These are phyloP conservation scores for Drosophila asahinai DNA, from an alignment of 1,140 invertebrate genomes.

Conservation along the genomic window DNA sequence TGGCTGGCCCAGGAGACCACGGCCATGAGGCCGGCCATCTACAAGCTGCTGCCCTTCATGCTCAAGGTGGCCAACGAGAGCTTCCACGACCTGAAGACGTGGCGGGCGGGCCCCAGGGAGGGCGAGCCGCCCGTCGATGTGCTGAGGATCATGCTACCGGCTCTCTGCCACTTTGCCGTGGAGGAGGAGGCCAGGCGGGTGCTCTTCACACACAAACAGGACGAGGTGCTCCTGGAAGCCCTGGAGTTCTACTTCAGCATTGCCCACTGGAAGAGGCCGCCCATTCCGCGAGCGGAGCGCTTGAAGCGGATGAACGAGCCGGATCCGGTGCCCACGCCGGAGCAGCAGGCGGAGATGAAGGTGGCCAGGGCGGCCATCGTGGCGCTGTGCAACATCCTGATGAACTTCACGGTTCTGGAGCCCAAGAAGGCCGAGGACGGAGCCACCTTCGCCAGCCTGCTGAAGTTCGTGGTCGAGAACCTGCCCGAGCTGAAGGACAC, in stretches of 20 bases:
- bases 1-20: slow-evolving; percentile 97
- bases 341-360: slow-evolving; percentile 92
- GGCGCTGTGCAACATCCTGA: slow-evolving; percentile 95
- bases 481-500: slow-evolving; percentile 93
- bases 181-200: slow-evolving; percentile 94
- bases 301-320: slow-evolving; percentile 90
- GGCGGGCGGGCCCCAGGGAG: slow-evolving; percentile 86
- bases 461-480: slow-evolving; percentile 95
- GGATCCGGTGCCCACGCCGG: slow-evolving; percentile 90
- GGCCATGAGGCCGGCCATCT: slow-evolving; percentile 94
- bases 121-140: slow-evolving; percentile 89
- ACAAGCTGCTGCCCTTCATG: slow-evolving; percentile 91
- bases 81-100: slow-evolving; percentile 89
- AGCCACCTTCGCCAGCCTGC: slow-evolving; percentile 90
- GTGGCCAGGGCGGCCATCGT: slow-evolving; percentile 93
- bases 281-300: slow-evolving; percentile 91
- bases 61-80: slow-evolving; percentile 92
- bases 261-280: slow-evolving; percentile 93
- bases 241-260: slow-evolving; percentile 94
- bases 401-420: slow-evolving; percentile 96
- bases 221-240: slow-evolving; percentile 92
- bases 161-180: slow-evolving; percentile 95
- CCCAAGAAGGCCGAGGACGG: slow-evolving; percentile 92
- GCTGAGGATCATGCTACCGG: slow-evolving; percentile 92
- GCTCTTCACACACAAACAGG: slow-evolving; percentile 91